phyloP scores from a whole-genome alignment of 2,888 invertebrate species.

The Schrankia costaestrigalis region DNA sequence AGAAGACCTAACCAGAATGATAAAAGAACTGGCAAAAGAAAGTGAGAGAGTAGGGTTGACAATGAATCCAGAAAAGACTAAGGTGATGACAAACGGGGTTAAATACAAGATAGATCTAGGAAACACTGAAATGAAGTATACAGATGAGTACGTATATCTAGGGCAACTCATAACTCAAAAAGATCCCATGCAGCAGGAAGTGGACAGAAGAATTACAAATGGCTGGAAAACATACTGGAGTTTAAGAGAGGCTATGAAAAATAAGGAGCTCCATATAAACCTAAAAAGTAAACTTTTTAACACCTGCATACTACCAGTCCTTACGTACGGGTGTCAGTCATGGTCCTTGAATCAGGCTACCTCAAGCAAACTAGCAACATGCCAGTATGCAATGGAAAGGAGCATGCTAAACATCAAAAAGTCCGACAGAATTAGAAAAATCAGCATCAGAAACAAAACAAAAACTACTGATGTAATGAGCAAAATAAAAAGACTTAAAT shows the following conservation, averaged over 20 bases:
- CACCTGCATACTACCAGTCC: not conserved
- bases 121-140: not conserved
- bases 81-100: not conserved
- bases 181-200: not conserved
- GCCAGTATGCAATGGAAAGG: not conserved
- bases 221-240: not conserved
- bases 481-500: constrained; percentile 1
- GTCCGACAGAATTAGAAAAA: not conserved
- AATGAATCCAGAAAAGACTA: not conserved
- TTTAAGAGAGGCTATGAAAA: not conserved
- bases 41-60: not conserved
- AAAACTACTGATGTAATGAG: no score
- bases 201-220: not conserved
- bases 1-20: not conserved
- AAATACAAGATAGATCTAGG: not conserved
- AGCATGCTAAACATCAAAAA: not conserved
- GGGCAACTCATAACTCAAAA: not conserved
- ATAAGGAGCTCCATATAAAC: not conserved
- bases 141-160: not conserved
- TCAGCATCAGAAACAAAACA: not conserved
- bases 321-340: not conserved
- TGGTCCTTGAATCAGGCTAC: not conserved
- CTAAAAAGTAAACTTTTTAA: no score
- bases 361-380: not conserved
- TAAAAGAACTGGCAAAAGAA: not conserved